Percentiles rank a stretch among this genome's conserved stretches.
phyloP scores from a whole-genome alignment of 2,797 vertebrate species.

The Leptodactylus fallax region DNA sequence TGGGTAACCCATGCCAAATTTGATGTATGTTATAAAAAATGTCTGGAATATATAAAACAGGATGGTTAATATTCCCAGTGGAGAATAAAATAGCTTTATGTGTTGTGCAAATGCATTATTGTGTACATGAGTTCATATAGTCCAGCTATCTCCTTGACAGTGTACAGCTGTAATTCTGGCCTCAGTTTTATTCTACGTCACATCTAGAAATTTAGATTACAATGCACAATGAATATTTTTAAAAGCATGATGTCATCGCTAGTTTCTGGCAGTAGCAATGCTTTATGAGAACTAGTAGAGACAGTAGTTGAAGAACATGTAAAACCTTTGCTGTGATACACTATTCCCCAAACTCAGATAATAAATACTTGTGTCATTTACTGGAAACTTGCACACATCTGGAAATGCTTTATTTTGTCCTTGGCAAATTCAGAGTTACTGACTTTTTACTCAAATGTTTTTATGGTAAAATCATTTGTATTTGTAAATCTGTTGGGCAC shows the following conservation, averaged over 20 bases:
- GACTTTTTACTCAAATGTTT: slow-evolving; percentile 43
- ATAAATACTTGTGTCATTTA: slow-evolving; percentile 61
- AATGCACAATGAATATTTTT: not conserved
- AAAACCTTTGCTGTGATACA: slow-evolving; percentile 44
- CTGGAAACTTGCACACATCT: slow-evolving; percentile 56
- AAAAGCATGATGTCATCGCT: not conserved
- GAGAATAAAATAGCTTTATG: not conserved
- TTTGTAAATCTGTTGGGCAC: slow-evolving; percentile 31
- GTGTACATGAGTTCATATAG: not conserved
- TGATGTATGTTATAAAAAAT: not conserved
- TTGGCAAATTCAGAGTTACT: slow-evolving; percentile 41
- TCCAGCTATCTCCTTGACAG: not conserved
- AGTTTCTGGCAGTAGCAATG: slow-evolving; percentile 15
- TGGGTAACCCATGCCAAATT: not conserved
- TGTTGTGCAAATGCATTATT: not conserved
- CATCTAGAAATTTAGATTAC: not conserved
- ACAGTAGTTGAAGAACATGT: slow-evolving; percentile 33
- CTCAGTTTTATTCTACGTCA: not conserved
- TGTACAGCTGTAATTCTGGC: not conserved
- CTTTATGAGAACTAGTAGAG: not conserved
- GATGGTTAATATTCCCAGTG: not conserved
- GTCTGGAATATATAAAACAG: not conserved
- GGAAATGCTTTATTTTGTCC: slow-evolving; percentile 53
- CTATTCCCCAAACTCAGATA: slow-evolving; percentile 57
- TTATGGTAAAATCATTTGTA: slow-evolving; percentile 38